These are phyloP conservation scores for Plectropomus leopardus DNA, from an alignment of 2,113 vertebrate species.

Conservation along the genomic window DNA sequence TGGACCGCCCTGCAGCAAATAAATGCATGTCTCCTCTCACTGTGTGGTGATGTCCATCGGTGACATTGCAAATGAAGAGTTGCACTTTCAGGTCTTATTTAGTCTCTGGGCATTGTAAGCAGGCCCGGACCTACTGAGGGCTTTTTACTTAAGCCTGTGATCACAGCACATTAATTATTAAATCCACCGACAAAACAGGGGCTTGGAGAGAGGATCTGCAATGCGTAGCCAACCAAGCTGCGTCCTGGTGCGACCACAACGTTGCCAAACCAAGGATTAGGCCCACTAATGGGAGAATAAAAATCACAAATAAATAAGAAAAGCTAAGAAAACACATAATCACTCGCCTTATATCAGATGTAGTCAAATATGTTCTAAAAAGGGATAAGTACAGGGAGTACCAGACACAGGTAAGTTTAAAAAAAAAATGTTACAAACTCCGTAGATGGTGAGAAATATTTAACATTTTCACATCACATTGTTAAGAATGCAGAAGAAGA, in stretches of 20 bases:
- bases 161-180: constrained; percentile 63
- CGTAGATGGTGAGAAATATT: constrained; percentile 6
- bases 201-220: constrained; percentile 87
- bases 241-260: constrained; percentile 44
- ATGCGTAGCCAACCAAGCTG: constrained; percentile 85
- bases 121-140: constrained; percentile 13
- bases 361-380: neutral
- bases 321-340: neutral
- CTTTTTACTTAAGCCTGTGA: constrained; percentile 32
- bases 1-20: constrained; percentile 75
- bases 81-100: constrained; percentile 51
- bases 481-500: constrained; percentile 19
- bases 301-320: neutral
- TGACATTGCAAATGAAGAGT: constrained; percentile 49
- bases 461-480: neutral
- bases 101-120: neutral
- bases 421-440: constrained; percentile 1
- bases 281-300: constrained; percentile 4
- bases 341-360: neutral
- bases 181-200: constrained; percentile 61
- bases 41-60: constrained; percentile 33
- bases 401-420: neutral
- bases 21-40: constrained; percentile 35
- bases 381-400: constrained; percentile 14
- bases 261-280: constrained; percentile 42